Evolutionary conservation across 2,113 vertebrate species (phyloP).

Genomic region (Gavialis gangeticus): DNA sequence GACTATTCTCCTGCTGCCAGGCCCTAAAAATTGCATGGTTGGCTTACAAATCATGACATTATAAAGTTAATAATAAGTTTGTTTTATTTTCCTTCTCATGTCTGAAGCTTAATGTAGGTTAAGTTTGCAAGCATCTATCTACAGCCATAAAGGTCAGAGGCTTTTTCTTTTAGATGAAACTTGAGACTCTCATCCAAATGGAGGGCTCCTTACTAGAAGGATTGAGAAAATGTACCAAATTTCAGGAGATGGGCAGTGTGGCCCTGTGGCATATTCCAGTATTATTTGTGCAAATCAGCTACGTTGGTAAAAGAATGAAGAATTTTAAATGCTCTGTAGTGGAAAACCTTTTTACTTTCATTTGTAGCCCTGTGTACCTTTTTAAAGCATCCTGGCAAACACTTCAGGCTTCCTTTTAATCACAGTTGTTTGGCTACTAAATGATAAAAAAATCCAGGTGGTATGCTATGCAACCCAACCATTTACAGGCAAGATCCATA

Average conservation of each 20-base stretch:
- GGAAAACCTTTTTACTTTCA: not conserved
- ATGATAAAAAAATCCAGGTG: constrained; percentile 50
- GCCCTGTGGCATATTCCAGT: not conserved
- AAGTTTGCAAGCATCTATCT: not conserved
- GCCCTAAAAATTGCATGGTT: not conserved
- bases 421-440: constrained; percentile 3
- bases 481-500: constrained; percentile 52
- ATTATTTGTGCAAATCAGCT: not conserved
- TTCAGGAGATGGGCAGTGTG: not conserved
- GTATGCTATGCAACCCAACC: constrained; percentile 29
- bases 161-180: not conserved
- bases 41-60: not conserved
- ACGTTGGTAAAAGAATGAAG: not conserved
- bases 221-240: not conserved
- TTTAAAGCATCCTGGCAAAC: constrained; percentile 8
- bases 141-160: not conserved
- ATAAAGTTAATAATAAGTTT: not conserved
- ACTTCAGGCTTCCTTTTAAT: constrained; percentile 30
- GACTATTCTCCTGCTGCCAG: not conserved
- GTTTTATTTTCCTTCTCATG: not conserved
- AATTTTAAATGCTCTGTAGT: not conserved
- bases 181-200: not conserved
- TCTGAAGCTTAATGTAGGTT: not conserved
- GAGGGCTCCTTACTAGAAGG: not conserved
- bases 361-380: not conserved